Base-by-base conservation (phyloP, 2,888 invertebrate genomes). In the Tenthredo notha region DNA sequence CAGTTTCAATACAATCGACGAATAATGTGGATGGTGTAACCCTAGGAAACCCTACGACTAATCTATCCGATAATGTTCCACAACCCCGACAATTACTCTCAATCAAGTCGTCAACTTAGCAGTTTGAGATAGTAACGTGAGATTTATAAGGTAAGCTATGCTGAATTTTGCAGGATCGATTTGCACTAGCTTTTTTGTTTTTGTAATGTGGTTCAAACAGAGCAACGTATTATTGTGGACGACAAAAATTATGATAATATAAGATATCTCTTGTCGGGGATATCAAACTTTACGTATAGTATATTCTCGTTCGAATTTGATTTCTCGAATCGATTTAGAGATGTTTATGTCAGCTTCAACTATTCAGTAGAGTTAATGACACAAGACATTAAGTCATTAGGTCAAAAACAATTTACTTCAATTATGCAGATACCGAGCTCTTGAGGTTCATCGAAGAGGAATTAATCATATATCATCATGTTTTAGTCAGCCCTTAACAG, bases 281-380 rank as follows among this genome's bases (percentile, higher is more conserved):
- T 9, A 7, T 43, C 40, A 9, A 7, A 7, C 40, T 43, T 43
- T 43, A 43, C 10, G 40, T 43, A 9, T 43, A 43, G 9, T 10
- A 43, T n/a, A 54, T n/a, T 54, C 18, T 54, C 54, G 6, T 54
- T 54, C n/a, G 54, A 54, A 54, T 54, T 54, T 15, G 54, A 54
- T 10, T 40, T 40, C 7, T 40, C 40, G 1, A 18, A 18, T 54
- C 54, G 54, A 18, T 54, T 54, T n/a, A 54, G 54, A 54, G 70
- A 72, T n/a, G 29, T 72, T 72, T 72, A n/a, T 12, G 37, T 29
- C 21, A 72, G 18, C 70, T 18, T 72, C n/a, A 72, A 72, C 37
- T 37, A 72, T 72, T 40, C 40, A 21, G 70, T 72, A 18, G 70
- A 70, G 40, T 37, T 40, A 18, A 70, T 37, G 70, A 37, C 7